phyloP scores from a whole-genome alignment of 2,113 vertebrate genomes.

The Panthera uncia region DNA sequence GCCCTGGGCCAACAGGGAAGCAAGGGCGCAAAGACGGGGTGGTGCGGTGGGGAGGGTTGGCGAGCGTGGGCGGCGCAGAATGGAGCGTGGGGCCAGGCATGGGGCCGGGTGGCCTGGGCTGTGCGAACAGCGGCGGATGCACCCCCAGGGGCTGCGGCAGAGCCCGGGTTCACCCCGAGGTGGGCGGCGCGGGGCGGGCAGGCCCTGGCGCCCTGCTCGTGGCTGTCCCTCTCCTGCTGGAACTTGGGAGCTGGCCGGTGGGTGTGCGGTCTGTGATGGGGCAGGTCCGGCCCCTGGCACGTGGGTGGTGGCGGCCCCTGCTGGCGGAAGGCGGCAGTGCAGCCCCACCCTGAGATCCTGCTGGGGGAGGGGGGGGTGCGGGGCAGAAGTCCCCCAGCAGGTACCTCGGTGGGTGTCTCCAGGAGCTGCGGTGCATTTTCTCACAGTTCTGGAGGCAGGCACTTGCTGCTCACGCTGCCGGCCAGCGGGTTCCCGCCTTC shows the following conservation, averaged over 20 bases:
- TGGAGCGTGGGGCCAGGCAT: rapidly evolving
- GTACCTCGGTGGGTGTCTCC: too few species aligned
- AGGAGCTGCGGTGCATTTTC: background rate
- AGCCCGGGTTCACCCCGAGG: background rate
- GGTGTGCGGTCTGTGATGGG: background rate
- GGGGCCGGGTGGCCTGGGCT: rapidly evolving
- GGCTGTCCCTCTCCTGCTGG: background rate
- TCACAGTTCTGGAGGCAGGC: background rate
- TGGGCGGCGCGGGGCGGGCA: too few species aligned
- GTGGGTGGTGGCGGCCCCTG: background rate
- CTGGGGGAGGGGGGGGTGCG: rapidly evolving
- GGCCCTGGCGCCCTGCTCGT: background rate
- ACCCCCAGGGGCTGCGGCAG: too few species aligned
- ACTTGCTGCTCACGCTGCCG: too few species aligned
- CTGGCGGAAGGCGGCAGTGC: background rate
- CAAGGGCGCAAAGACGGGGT: background rate
- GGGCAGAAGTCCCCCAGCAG: background rate
- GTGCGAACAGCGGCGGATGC: too few species aligned
- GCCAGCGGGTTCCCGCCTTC: background rate
- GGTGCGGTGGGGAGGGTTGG: background rate
- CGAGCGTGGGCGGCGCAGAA: too few species aligned
- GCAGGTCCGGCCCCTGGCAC: rapidly evolving
- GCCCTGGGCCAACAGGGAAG: rapidly evolving
- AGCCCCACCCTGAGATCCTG: background rate
- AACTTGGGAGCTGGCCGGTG: too few species aligned